Evolutionary conservation across 2,888 invertebrate genomes (phyloP), one percentile per base, ranked within the genome.

Genomic region (Hirtodrosophila confusa): DNA sequence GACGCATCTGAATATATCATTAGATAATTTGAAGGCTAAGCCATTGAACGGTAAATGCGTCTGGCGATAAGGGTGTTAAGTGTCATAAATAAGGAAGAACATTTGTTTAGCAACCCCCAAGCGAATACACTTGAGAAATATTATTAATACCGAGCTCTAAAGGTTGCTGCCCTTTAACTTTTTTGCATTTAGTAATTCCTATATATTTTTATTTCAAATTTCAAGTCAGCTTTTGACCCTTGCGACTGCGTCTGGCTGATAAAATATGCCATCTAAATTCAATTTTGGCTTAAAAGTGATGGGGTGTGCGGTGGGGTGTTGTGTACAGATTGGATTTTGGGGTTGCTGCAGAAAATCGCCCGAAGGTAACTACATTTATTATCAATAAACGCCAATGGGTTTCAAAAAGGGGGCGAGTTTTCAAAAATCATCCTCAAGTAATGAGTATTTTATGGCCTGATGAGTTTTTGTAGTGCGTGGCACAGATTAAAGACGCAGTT

Each of bases 391-490:
- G 63, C 73, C 73, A 66, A 72, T 35, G 75, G 69, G 50, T 33
- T 60, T 47, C 50, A 9, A 35, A 53, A 50, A 24, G 48, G 65
- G 76, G 76, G 39, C 39, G 60, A 53, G 31, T 36, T 41, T 37
- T 31, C 7, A 36, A 56, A 60, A 65, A 72, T 56, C 74, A 48
- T 43, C 71, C 54, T 64, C 5, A 43, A 45, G 33, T 27, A 77
- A 75, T 75, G 77, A 75, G 77, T 41, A 64, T 75, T 76, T 75
- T 55, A 75, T 75, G 77, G 73, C 27, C 60, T 55, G 74, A 54
- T 73, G 69, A 64, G 69, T 73, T 54, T 45, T 56, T 62, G 76
- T 75, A 31, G 47, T 49, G 77, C 65, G 72, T 79, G 80, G 76
- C 72, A 63, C 62, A 76, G 80, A 79, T 77, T 79, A 76, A 53